These are phyloP conservation scores for Thalassoma bifasciatum DNA, from an alignment of 2,113 vertebrate genomes.

Conservation along the genomic window DNA sequence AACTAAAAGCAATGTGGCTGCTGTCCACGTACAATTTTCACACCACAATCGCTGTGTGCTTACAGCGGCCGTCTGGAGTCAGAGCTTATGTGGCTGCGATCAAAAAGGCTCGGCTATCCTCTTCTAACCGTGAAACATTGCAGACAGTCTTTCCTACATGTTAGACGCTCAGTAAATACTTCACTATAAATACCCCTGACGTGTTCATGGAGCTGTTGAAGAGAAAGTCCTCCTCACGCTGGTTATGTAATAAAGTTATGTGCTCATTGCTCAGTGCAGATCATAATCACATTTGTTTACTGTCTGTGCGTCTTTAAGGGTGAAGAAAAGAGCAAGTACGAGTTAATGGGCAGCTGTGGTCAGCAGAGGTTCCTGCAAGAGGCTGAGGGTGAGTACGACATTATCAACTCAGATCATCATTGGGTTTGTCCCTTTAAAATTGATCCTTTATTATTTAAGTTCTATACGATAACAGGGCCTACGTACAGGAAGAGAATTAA, in stretches of 20 bases:
- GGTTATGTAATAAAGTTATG: conserved; percentile 30
- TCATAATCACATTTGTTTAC: neutral
- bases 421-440: neutral
- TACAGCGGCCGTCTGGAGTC: conserved; percentile 19
- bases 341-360: conserved; percentile 73
- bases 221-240: conserved; percentile 9
- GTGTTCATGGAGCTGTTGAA: conserved; percentile 10
- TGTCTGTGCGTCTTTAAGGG: conserved; percentile 62
- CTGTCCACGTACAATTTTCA: conserved; percentile 21
- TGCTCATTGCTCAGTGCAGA: neutral
- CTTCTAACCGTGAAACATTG: conserved; percentile 1
- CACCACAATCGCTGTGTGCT: conserved; percentile 26
- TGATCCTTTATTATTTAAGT: neutral
- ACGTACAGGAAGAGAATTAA: conserved; percentile 24
- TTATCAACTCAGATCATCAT: neutral
- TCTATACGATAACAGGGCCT: neutral
- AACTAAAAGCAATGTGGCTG: conserved; percentile 21
- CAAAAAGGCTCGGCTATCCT: conserved; percentile 2
- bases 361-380: conserved; percentile 71
- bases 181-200: conserved; percentile 28
- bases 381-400: conserved; percentile 75
- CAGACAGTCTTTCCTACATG: conserved; percentile 11
- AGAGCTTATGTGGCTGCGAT: conserved; percentile 21
- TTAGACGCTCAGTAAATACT: conserved; percentile 19
- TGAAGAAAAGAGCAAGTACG: conserved; percentile 78